These are phyloP conservation scores for Eupithecia vulgata DNA, from an alignment of 2,888 invertebrate genomes.

Conservation along the genomic window DNA sequence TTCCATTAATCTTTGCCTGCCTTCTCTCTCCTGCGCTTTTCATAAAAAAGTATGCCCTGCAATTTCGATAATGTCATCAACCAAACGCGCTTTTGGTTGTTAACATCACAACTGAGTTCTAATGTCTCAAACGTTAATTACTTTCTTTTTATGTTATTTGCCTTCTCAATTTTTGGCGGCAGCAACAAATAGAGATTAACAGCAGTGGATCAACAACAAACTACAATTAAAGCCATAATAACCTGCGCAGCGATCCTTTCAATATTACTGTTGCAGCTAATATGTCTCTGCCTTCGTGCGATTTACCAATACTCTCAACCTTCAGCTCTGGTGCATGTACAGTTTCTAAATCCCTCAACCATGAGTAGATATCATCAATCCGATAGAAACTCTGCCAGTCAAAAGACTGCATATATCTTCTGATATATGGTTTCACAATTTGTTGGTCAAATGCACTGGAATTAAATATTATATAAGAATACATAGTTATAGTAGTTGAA, in stretches of 20 bases:
- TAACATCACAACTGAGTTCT: too few species aligned
- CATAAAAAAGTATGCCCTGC: too few species aligned
- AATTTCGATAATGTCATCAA: too few species aligned
- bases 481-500: too few species aligned
- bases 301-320: background rate
- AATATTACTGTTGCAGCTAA: conserved; percentile 7
- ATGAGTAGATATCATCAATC: conserved; percentile 82
- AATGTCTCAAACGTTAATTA: too few species aligned
- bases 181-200: too few species aligned
- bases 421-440: conserved; percentile 57
- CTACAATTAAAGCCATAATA: background rate
- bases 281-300: conserved; percentile 8
- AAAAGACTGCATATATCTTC: conserved; percentile 57
- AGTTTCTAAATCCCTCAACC: conserved; percentile 62
- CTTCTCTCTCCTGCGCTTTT: too few species aligned
- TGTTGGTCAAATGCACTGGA: conserved; percentile 61
- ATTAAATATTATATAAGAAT: background rate
- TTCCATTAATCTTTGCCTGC: too few species aligned
- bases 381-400: conserved; percentile 84
- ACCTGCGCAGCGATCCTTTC: background rate
- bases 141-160: too few species aligned
- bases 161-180: too few species aligned
- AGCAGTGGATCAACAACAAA: too few species aligned
- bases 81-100: too few species aligned
- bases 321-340: background rate